Evolutionary conservation across 2,797 vertebrate genomes (phyloP), one percentile per base, ranked within the genome.

Genomic region (Poeciliopsis paucimaculata): DNA sequence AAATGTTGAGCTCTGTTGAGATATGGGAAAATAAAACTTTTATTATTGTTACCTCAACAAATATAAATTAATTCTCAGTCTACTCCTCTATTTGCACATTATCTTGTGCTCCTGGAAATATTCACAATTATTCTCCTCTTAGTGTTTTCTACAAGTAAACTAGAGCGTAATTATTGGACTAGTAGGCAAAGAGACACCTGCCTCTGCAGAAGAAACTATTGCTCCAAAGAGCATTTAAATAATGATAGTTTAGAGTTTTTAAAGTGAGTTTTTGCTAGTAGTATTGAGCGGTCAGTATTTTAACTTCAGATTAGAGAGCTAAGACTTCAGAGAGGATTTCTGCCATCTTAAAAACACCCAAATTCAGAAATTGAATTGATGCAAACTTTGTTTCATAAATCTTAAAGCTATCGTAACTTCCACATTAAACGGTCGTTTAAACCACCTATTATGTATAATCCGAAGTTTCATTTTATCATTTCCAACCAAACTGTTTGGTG

Each of bases 121-220:
- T 74, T 87, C 91, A 77, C 41, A 73, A 81, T 72, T 79, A 83
- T 26, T 77, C 73, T 78, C 68, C 9, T 82, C 78, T 60, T 73
- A 84, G 82, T 82, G 66, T 83, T 79, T 78, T 82, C 83, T 82
- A 86, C 80, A 84, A 84, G 83, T 94, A 92, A 70, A 82, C 85
- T 91, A 91, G 80, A 83, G 84, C 87, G 84, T 80, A 91, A 82
- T 85, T 87, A 84, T 72, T 5, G 71, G 79, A 87, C 87, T 73
- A 89, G 77, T 34, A 85, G 80, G 87, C 76, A 79, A 64, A 77
- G 86, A 77, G 72, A 72, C 10, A 73, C 28, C 76, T 83, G 75
- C 76, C 47, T 82, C 87, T 84, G 88, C 85, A 89, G 85, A 83
- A 55, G 71, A 80, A 85, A 88, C 75, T 71, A 72, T 64, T 83